phyloP scores from a whole-genome alignment of 1,140 invertebrate species.

The Drosophila serrata region DNA sequence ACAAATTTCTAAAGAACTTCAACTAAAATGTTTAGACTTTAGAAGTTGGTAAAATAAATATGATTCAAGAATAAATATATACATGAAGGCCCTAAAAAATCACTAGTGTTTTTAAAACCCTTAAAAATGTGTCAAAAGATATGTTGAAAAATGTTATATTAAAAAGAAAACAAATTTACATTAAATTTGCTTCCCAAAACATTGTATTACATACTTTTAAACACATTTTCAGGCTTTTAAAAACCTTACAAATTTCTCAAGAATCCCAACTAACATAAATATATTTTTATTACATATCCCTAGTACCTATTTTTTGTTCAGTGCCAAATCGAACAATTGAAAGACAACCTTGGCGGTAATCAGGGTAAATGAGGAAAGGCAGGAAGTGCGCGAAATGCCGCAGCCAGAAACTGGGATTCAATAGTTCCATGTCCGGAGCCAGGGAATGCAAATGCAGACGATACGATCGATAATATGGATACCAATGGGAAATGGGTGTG shows the following conservation, averaged over 20 bases:
- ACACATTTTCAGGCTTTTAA: neutral
- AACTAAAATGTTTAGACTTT: neutral
- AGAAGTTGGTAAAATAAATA: neutral
- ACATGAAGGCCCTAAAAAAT: neutral
- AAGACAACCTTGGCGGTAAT: constrained; percentile 26
- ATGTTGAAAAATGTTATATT: neutral
- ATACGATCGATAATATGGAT: constrained; percentile 26
- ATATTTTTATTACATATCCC: neutral
- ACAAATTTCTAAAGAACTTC: neutral
- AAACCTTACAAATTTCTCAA: neutral
- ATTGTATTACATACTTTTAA: neutral
- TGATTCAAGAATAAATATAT: neutral
- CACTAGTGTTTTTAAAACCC: neutral
- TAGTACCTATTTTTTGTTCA: neutral
- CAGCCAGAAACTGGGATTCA: constrained; percentile 3
- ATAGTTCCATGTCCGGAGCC: constrained; percentile 1
- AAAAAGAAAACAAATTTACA: neutral
- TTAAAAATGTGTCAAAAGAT: neutral
- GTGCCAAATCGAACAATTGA: constrained; percentile 10
- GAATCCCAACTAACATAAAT: neutral
- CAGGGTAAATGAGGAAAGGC: constrained; percentile 29
- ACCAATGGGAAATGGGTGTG: neutral
- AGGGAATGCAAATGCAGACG: constrained; percentile 25
- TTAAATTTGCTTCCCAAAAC: neutral
- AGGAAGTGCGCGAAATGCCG: constrained; percentile 16